Base-by-base conservation (phyloP, 2,797 vertebrate species). In the Tadarida brasiliensis region DNA sequence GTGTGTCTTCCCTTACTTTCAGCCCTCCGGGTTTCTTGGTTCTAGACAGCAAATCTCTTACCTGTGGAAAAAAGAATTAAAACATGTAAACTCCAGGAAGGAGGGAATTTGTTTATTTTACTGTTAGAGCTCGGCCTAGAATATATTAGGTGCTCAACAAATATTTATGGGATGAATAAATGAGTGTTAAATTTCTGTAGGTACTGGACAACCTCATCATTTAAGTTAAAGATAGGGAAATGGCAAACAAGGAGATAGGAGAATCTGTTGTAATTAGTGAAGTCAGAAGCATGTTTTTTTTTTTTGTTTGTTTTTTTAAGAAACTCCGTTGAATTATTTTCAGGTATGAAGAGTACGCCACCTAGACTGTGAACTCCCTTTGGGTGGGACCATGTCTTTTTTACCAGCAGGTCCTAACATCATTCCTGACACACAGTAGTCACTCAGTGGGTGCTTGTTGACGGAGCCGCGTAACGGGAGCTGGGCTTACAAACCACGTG, bases 1-100 rank as follows among this genome's bases (percentile, higher is more conserved):
- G 99, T 94, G 99, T 99, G 70, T 99, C 99, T 97, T 99, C 99
- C 80, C 99, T 98, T 63, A 99, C 98, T 91, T 99, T 98, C 47
- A 99, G 98, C 1, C 99, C 99, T 11, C 98, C 98, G 0, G 98
- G 97, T 63, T 98, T 97, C 90, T 97, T 98, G 33, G 94, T 98
- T 73, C 98, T 98, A 44, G 98, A 99, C 11, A 99, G 97, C 96
- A 99, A 98, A 97, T 99, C 99, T n/a, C 98, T 98, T 78, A 99
- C 98, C 99, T 99, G 96, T 78, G 17, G 49, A 16, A 28, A 47
- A 84, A 88, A 63, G 19, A 67, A 74, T 1, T 1, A 33, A 91
- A 39, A 39, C 26, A 26, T 9, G 22, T 19, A 56, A 61, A 63
- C 63, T 47, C 82, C 39, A 65, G 71, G 68, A 33, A 87, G 39